Evolutionary conservation across 2,888 invertebrate species (phyloP).

Genomic region (Strigamia crassipes): DNA sequence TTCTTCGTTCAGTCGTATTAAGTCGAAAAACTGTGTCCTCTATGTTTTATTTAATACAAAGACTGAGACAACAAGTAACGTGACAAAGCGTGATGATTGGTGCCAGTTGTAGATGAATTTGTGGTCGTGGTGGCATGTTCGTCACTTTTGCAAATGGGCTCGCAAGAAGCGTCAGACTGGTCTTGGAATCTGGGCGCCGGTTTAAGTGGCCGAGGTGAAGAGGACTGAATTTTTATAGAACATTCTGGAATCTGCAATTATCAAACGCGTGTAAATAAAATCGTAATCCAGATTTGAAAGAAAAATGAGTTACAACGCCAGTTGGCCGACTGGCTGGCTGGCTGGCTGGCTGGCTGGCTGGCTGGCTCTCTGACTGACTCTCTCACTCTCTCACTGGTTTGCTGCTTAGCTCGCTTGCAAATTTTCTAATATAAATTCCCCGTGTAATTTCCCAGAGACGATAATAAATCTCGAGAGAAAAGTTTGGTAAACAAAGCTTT

Average conservation of each 20-base stretch:
- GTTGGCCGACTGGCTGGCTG: no score
- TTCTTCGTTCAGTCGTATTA: neutral
- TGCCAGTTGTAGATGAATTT: constrained; percentile 27
- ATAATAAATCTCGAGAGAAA: constrained; percentile 8
- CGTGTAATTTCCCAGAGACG: constrained; percentile 16
- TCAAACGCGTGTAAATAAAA: neutral
- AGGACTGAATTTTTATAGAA: constrained; percentile 84
- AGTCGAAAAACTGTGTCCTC: no score
- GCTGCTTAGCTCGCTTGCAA: neutral
- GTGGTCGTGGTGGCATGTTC: constrained; percentile 24
- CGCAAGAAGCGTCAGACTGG: constrained; percentile 2
- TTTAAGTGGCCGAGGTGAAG: constrained; percentile 81
- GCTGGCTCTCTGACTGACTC: no score
- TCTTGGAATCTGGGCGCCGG: constrained; percentile 36
- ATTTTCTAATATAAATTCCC: constrained; percentile 16
- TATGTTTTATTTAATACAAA: neutral
- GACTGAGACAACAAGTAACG: constrained; percentile 42
- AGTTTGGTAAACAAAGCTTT: constrained; percentile 21
- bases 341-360: no score
- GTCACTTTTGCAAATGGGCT: constrained; percentile 2
- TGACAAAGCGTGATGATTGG: constrained; percentile 36
- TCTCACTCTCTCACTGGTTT: no score
- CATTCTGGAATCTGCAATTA: constrained; percentile 43
- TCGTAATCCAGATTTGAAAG: neutral
- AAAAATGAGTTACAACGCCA: neutral